Evolutionary conservation across 2,113 vertebrate genomes (phyloP).

Genomic region (Phylloscopus trochilus): DNA sequence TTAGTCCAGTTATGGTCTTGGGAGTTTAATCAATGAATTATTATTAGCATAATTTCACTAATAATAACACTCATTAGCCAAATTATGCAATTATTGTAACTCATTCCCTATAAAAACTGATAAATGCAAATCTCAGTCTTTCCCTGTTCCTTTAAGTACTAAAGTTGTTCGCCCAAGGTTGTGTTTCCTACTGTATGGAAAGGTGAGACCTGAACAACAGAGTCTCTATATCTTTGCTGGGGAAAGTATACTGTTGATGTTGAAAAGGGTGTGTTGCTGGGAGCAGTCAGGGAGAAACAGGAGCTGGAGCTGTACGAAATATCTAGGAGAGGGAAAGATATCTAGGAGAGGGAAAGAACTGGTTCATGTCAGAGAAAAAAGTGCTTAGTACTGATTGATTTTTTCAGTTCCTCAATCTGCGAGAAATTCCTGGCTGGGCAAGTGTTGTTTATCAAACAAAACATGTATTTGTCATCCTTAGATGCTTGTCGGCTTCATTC

Average conservation of each 20-base stretch:
- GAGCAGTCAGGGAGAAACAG: background rate
- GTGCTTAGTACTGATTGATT: background rate
- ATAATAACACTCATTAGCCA: background rate
- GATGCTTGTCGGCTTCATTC: background rate
- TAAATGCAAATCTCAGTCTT: background rate
- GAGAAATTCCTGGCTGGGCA: background rate
- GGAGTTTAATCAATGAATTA: background rate
- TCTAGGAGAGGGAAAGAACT: background rate
- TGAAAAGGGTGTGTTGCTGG: background rate
- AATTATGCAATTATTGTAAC: background rate
- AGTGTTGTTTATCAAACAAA: background rate
- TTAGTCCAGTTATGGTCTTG: background rate
- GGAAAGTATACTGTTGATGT: background rate
- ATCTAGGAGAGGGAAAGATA: background rate
- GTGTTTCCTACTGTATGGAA: background rate
- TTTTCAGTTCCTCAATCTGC: background rate
- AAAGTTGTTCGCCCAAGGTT: background rate
- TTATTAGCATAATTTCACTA: background rate
- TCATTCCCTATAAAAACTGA: background rate
- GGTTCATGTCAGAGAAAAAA: background rate
- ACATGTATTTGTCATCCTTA: background rate
- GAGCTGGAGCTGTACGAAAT: background rate
- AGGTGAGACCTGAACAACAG: background rate
- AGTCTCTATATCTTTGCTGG: background rate
- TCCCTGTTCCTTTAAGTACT: background rate